phyloP scores from a whole-genome alignment of 2,113 vertebrate species.

The Pandion haliaetus region DNA sequence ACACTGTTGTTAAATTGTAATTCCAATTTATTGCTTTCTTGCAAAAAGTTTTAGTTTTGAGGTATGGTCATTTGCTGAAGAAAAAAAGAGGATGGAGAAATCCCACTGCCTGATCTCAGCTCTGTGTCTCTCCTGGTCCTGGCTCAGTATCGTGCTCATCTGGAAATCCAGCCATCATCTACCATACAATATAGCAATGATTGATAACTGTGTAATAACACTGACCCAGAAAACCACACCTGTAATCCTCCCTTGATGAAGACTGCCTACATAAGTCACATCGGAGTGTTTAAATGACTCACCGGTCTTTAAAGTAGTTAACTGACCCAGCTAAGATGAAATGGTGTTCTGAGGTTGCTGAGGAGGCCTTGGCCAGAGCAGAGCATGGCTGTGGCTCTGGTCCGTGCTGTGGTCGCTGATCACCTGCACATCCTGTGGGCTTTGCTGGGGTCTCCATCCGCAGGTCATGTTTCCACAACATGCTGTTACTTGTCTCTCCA shows the following conservation, averaged over 20 bases:
- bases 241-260: not conserved
- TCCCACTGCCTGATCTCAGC: not conserved
- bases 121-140: not conserved
- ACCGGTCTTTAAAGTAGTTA: not conserved
- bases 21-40: not conserved
- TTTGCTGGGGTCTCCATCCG: not conserved
- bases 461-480: fast-evolving
- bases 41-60: not conserved
- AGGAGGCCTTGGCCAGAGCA: not conserved
- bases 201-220: not conserved
- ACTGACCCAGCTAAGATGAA: not conserved
- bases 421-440: not conserved
- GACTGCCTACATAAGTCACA: not conserved
- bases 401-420: fast-evolving
- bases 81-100: not conserved
- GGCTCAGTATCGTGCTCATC: fast-evolving
- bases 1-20: not conserved
- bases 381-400: not conserved
- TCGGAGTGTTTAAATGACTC: not conserved
- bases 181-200: not conserved
- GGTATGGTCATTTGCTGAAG: not conserved
- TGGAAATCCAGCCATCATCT: not conserved
- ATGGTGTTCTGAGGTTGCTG: not conserved
- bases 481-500: not conserved
- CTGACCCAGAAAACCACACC: constrained; percentile 53